phyloP scores from a whole-genome alignment of 2,797 vertebrate genomes.

The Nyctalus aviator region DNA sequence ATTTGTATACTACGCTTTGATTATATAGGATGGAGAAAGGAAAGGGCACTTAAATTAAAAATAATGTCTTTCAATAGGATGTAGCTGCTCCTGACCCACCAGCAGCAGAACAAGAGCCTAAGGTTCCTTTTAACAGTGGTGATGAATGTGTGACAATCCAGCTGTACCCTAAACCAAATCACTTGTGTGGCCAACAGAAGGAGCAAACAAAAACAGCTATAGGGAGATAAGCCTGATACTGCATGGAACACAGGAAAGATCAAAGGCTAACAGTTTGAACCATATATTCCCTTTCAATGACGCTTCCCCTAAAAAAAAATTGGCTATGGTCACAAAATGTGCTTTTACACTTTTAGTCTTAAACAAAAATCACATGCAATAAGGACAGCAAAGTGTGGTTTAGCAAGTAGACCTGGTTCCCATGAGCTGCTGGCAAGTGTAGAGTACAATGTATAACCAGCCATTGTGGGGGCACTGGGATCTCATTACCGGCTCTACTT shows the following conservation, averaged over 20 bases:
- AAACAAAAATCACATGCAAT: background rate
- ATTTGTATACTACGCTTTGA: too few species aligned
- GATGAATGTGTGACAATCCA: background rate
- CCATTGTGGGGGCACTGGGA: background rate
- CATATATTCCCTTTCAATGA: background rate
- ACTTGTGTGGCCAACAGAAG: background rate
- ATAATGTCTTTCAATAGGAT: background rate
- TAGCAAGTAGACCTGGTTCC: background rate
- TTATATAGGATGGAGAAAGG: background rate
- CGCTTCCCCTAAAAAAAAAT: background rate
- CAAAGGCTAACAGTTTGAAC: background rate
- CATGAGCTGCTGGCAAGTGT: background rate
- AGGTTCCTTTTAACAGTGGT: background rate
- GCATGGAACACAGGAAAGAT: background rate
- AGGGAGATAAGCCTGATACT: background rate
- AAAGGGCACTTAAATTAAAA: background rate
- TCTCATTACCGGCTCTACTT: background rate
- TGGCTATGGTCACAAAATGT: background rate
- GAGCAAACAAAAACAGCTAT: background rate
- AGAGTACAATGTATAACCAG: background rate
- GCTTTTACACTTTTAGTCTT: background rate
- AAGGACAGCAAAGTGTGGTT: background rate
- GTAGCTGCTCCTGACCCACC: background rate
- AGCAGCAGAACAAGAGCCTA: background rate
- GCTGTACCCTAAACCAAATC: background rate